phyloP scores from a whole-genome alignment of 2,113 vertebrate genomes.

The Malaclemys terrapin region DNA sequence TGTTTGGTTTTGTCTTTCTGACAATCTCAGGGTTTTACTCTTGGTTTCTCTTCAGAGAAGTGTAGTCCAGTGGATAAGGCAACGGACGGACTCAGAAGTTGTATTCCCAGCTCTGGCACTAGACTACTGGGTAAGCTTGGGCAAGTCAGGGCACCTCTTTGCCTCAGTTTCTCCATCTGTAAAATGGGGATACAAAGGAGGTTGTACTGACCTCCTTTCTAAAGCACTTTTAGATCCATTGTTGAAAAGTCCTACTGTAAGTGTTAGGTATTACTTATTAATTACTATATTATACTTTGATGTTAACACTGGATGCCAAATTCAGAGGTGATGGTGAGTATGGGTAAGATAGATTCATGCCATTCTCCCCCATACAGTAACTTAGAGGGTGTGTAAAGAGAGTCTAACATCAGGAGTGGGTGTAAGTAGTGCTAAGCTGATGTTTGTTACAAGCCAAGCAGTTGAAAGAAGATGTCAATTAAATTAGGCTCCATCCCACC shows the following conservation, averaged over 20 bases:
- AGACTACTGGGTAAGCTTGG: background rate
- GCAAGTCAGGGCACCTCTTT: background rate
- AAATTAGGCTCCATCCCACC: background rate
- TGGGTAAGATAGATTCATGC: background rate
- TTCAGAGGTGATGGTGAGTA: background rate
- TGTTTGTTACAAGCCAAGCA: background rate
- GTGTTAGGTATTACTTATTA: background rate
- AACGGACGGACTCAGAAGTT: background rate
- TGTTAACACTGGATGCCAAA: background rate
- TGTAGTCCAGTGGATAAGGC: background rate
- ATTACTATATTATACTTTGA: background rate
- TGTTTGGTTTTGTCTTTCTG: background rate
- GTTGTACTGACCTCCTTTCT: background rate
- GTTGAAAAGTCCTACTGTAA: background rate
- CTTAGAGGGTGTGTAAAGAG: too few species aligned
- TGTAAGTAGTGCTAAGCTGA: background rate
- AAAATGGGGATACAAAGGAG: background rate
- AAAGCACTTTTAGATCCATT: background rate
- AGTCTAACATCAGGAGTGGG: background rate
- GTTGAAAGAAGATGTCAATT: background rate
- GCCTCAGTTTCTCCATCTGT: constrained; percentile 13
- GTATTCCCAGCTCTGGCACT: background rate
- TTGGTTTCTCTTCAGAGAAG: background rate
- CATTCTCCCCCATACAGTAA: background rate
- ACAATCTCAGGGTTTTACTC: background rate